Evolutionary conservation across 1,140 invertebrate genomes (phyloP).

Genomic region (Campoletis sonorensis): DNA sequence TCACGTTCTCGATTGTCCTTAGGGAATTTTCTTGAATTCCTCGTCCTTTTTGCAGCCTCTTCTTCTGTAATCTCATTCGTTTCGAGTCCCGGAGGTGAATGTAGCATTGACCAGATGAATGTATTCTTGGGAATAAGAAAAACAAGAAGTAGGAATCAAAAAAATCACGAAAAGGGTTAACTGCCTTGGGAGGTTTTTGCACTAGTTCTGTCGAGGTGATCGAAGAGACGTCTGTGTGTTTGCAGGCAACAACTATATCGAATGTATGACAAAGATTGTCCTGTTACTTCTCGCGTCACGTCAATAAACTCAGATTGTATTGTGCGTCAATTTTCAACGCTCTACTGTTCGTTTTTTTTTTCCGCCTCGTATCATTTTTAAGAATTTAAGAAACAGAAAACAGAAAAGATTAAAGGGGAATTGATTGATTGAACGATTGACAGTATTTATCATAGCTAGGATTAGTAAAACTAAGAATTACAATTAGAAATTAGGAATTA

Average conservation of each 20-base stretch:
- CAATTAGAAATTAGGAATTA: no score
- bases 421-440: no score
- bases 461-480: no score
- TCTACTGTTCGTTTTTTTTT: background rate
- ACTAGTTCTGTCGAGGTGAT: background rate
- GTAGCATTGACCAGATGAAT: background rate
- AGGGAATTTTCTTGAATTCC: conserved; percentile 3
- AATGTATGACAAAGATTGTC: background rate
- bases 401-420: no score
- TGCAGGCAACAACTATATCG: background rate
- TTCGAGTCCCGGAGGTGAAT: background rate
- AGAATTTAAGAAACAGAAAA: no score
- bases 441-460: no score
- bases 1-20: background rate
- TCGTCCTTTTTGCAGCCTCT: conserved; percentile 33
- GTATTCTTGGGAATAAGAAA: background rate
- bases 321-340: background rate
- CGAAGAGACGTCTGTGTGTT: background rate
- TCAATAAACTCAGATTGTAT: background rate
- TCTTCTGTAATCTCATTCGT: conserved; percentile 3
- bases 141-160: background rate
- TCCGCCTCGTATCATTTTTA: no score
- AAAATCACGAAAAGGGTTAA: conserved; percentile 3
- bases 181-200: background rate
- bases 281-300: conserved; percentile 32